A percentile compares a stretch with the other conserved stretches of the same genome.
Conservation (phyloP, 2,113 vertebrate species). For the Leucopsar rothschildi region DNA sequence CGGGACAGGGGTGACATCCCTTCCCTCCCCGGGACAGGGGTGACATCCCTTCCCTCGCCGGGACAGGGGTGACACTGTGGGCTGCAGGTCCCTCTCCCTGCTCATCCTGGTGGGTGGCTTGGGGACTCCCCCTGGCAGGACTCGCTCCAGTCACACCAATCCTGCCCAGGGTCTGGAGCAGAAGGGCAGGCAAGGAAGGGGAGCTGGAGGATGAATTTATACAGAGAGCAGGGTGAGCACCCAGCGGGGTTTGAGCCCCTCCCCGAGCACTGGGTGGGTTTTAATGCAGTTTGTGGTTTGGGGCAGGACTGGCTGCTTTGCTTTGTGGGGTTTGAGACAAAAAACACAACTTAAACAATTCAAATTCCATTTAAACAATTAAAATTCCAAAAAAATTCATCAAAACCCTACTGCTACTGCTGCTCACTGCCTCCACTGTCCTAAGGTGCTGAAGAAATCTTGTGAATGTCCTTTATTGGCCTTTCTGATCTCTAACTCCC, state of each 20-base stretch:
- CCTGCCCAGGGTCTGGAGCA: background rate
- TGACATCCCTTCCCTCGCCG: too few relatives aligned
- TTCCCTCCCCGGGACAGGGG: too few relatives aligned
- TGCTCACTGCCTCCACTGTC: fast-evolving
- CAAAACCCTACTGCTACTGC: background rate
- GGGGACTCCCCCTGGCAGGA: too few relatives aligned
- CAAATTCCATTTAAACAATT: too few relatives aligned
- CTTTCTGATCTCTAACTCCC: background rate
- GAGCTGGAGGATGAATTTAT: background rate
- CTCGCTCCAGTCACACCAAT: background rate
- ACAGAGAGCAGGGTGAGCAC: fast-evolving
- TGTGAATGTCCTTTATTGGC: background rate
- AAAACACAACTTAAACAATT: fast-evolving
- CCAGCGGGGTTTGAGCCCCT: background rate
- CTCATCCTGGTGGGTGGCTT: too few relatives aligned
- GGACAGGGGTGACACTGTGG: fast-evolving
- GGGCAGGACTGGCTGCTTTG: background rate
- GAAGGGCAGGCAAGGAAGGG: background rate
- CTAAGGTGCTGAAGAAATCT: background rate
- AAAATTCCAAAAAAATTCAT: background rate
- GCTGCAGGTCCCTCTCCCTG: background rate
- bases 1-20: fast-evolving
- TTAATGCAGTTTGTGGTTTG: background rate
- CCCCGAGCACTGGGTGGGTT: background rate
- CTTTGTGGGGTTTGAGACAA: background rate